Evolutionary conservation across 2,888 invertebrate genomes (phyloP).

Genomic region (Augochlorella aurata): DNA sequence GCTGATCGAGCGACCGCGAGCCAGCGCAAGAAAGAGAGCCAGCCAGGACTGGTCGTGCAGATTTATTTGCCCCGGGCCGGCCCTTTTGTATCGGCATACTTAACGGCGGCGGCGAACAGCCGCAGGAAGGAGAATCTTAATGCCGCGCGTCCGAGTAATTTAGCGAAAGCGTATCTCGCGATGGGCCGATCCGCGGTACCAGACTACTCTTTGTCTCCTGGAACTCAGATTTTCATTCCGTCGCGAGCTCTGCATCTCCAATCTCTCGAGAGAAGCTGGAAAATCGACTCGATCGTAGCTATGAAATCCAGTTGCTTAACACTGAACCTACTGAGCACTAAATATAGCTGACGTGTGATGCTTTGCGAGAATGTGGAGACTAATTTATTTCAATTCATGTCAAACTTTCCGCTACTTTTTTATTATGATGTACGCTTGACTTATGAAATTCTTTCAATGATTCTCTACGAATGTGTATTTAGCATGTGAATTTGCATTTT

Average conservation of each 20-base stretch:
- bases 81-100: slow-evolving; percentile 55
- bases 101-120: slow-evolving; percentile 26
- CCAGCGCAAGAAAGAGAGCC: slow-evolving; percentile 25
- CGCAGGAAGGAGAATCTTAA: slow-evolving; percentile 26
- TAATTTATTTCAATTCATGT: no score
- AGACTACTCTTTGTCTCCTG: neutral
- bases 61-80: slow-evolving; percentile 47
- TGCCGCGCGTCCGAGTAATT: slow-evolving; percentile 43
- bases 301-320: neutral
- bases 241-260: neutral
- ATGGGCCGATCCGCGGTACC: slow-evolving; percentile 27
- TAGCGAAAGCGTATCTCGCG: slow-evolving; percentile 41
- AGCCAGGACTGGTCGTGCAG: slow-evolving; percentile 28
- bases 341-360: no score
- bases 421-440: no score
- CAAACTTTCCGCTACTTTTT: no score
- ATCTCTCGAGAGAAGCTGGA: neutral
- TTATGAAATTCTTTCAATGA: no score
- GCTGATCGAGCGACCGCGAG: slow-evolving; percentile 36
- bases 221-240: neutral
- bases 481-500: no score
- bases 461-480: no score
- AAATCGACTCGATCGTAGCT: neutral
- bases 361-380: no score
- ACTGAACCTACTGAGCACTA: no score